Conservation (phyloP, 2,888 invertebrate genomes). For the Eupeodes luniger region DNA sequence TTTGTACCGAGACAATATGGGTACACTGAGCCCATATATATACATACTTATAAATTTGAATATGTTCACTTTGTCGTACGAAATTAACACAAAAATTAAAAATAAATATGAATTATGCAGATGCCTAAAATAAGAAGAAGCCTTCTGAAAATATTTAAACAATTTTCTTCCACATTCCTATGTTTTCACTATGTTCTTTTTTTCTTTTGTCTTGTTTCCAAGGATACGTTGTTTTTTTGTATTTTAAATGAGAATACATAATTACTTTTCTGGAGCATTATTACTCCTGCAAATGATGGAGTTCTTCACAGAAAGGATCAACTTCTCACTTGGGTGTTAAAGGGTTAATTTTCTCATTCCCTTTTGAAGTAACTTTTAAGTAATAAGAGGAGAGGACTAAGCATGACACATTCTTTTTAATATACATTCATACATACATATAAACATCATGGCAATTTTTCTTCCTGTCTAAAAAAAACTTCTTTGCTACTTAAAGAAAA, state of each 20-base stretch:
- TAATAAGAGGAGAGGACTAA: not conserved
- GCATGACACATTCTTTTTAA: not conserved
- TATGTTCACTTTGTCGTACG: too few relatives aligned
- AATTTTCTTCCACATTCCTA: not conserved
- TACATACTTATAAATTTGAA: too few relatives aligned
- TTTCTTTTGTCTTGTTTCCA: not conserved
- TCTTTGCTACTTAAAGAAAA: not conserved
- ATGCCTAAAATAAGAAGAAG: too few relatives aligned
- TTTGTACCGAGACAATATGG: too few relatives aligned
- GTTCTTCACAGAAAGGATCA: not conserved
- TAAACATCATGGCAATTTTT: not conserved
- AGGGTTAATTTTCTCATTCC: not conserved
- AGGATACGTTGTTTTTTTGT: not conserved
- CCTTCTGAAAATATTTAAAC: not conserved
- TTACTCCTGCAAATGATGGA: slow-evolving; percentile 1
- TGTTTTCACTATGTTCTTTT: not conserved
- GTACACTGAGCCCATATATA: too few relatives aligned
- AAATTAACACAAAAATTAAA: too few relatives aligned
- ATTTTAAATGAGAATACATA: not conserved
- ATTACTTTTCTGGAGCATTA: slow-evolving; percentile 11
- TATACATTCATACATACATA: not conserved
- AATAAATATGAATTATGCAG: too few relatives aligned
- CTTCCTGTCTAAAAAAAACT: not conserved
- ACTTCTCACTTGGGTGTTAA: slow-evolving; percentile 5
- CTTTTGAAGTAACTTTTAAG: not conserved